Evolutionary conservation across 2,797 vertebrate genomes (phyloP).

Genomic region (Cetoscarus ocellatus): DNA sequence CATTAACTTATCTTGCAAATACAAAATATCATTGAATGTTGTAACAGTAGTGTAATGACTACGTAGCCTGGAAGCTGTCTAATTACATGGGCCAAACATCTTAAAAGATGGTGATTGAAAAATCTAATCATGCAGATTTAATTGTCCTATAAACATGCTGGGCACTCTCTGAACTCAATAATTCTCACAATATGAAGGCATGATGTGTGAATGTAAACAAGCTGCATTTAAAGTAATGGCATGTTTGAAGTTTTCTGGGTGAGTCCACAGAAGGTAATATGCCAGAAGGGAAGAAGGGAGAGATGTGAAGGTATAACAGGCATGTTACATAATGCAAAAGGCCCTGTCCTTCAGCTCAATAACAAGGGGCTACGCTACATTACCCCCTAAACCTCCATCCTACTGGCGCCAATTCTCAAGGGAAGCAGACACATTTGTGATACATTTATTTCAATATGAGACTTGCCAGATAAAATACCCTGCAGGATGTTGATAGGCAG

Average conservation of each 20-base stretch:
- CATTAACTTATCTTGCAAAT: slow-evolving; percentile 31
- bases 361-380: slow-evolving; percentile 85
- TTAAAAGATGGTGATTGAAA: slow-evolving; percentile 7
- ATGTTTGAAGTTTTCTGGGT: slow-evolving; percentile 29
- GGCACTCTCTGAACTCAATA: not conserved
- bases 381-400: slow-evolving; percentile 80
- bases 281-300: slow-evolving; percentile 18
- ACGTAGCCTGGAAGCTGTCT: slow-evolving; percentile 21
- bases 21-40: slow-evolving; percentile 27
- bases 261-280: slow-evolving; percentile 51
- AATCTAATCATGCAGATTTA: slow-evolving; percentile 20
- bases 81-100: slow-evolving; percentile 13
- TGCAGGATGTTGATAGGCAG: slow-evolving; percentile 65
- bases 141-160: not conserved
- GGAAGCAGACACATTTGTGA: slow-evolving; percentile 81
- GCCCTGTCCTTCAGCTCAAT: slow-evolving; percentile 82
- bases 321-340: slow-evolving; percentile 82
- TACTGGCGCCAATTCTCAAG: slow-evolving; percentile 73
- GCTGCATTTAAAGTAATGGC: slow-evolving; percentile 19
- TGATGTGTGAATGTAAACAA: slow-evolving; percentile 1
- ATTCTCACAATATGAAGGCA: slow-evolving; percentile 5
- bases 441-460: slow-evolving; percentile 83
- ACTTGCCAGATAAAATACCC: slow-evolving; percentile 70
- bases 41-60: slow-evolving; percentile 14
- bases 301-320: slow-evolving; percentile 48